Percentiles rank a stretch among this genome's conserved stretches.
phyloP scores from a whole-genome alignment of 2,797 vertebrate species.

The Pipistrellus pygmaeus region DNA sequence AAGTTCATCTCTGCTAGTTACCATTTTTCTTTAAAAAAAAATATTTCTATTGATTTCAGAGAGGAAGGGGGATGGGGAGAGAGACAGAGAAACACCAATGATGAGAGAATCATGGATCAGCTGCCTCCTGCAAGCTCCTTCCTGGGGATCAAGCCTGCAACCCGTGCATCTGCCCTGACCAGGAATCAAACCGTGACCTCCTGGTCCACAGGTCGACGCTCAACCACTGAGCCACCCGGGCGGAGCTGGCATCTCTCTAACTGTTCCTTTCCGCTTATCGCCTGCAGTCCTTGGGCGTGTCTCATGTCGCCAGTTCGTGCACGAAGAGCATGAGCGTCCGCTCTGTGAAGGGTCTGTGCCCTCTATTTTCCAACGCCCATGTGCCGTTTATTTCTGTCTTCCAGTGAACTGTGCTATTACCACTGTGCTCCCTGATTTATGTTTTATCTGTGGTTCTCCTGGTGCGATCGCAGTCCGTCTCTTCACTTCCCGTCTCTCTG shows the following conservation, averaged over 20 bases:
- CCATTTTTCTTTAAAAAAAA: neutral
- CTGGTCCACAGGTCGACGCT: accelerated
- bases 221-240: neutral
- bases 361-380: neutral
- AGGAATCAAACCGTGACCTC: neutral
- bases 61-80: neutral
- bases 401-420: neutral
- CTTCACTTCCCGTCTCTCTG: neutral
- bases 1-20: neutral
- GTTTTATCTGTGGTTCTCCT: neutral
- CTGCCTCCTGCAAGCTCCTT: neutral
- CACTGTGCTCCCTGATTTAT: neutral
- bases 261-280: neutral
- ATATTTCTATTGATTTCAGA: neutral
- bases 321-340: neutral
- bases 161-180: neutral
- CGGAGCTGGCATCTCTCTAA: neutral
- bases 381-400: neutral
- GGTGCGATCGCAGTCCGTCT: neutral
- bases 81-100: neutral
- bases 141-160: neutral
- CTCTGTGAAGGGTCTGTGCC: accelerated
- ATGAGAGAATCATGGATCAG: neutral
- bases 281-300: neutral
- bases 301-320: neutral